Percentiles rank a stretch among this genome's conserved stretches.
These are phyloP conservation scores for Oncopodura yosiiana DNA, from an alignment of 1,140 invertebrate species.

Conservation along the genomic window DNA sequence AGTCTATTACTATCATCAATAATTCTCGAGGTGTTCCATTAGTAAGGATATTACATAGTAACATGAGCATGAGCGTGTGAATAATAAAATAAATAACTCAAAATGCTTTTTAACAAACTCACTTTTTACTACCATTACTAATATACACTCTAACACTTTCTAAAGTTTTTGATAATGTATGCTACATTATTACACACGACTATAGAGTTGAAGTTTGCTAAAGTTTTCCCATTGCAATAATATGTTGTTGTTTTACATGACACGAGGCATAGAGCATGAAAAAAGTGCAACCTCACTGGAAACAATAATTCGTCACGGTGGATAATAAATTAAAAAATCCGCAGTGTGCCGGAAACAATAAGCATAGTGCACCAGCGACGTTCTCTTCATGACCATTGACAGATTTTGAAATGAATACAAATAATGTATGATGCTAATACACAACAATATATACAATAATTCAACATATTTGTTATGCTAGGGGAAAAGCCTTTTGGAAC, in stretches of 20 bases:
- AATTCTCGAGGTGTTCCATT: no score
- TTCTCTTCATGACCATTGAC: not conserved
- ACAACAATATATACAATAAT: not conserved
- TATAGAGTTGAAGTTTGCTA: slow-evolving; percentile 3
- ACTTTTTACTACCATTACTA: not conserved
- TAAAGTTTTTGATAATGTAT: not conserved
- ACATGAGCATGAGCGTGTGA: no score
- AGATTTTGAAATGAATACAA: not conserved
- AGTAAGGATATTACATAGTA: no score
- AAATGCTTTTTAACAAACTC: not conserved
- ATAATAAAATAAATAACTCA: slow-evolving; percentile 1
- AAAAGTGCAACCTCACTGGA: slow-evolving; percentile 27
- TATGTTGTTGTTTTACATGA: slow-evolving; percentile 9
- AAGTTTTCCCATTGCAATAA: slow-evolving; percentile 11
- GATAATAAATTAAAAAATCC: slow-evolving; percentile 33
- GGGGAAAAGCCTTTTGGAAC: no score
- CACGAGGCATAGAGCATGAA: slow-evolving; percentile 1
- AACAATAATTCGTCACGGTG: slow-evolving; percentile 29
- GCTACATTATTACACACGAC: not conserved
- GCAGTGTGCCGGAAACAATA: slow-evolving; percentile 27
- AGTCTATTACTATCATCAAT: no score
- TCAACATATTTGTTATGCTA: no score
- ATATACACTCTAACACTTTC: no score
- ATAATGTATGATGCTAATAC: not conserved
- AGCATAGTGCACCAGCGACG: slow-evolving; percentile 12